Evolutionary conservation across 2,797 vertebrate species (phyloP).

Genomic region (Aulostomus chinensis): DNA sequence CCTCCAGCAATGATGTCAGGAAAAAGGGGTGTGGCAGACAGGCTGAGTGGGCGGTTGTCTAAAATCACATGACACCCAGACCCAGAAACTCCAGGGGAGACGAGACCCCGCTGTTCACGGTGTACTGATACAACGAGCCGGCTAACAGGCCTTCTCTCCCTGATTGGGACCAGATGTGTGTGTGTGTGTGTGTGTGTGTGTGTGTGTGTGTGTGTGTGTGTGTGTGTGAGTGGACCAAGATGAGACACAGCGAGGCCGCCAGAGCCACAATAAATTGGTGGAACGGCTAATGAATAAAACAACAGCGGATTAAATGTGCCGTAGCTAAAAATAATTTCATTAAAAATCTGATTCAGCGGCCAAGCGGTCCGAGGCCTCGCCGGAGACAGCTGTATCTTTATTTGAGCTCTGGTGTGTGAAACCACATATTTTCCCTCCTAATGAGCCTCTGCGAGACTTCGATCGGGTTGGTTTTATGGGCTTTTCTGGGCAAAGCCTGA

Average conservation of each 20-base stretch:
- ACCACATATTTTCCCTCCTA: slow-evolving; percentile 60
- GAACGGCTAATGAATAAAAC: slow-evolving; percentile 77
- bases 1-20: slow-evolving; percentile 44
- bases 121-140: slow-evolving; percentile 48
- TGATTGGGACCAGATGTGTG: slow-evolving; percentile 74
- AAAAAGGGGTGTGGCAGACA: slow-evolving; percentile 46
- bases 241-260: slow-evolving; percentile 62
- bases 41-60: no score
- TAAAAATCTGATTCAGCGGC: slow-evolving; percentile 53
- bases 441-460: slow-evolving; percentile 45
- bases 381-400: slow-evolving; percentile 62
- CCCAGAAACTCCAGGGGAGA: slow-evolving; percentile 56
- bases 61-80: slow-evolving; percentile 3
- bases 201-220: slow-evolving; percentile 62
- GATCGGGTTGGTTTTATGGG: slow-evolving; percentile 45
- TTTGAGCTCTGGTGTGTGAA: slow-evolving; percentile 40
- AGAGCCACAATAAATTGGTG: slow-evolving; percentile 68
- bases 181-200: slow-evolving; percentile 4
- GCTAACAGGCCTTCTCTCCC: slow-evolving; percentile 59
- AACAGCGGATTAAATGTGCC: slow-evolving; percentile 72
- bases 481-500: slow-evolving; percentile 56
- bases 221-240: slow-evolving; percentile 43
- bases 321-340: slow-evolving; percentile 74
- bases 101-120: slow-evolving; percentile 36
- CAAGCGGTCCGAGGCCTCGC: slow-evolving; percentile 44